Conservation (phyloP, 1,140 invertebrate genomes). For the Oncopodura yosiiana region DNA sequence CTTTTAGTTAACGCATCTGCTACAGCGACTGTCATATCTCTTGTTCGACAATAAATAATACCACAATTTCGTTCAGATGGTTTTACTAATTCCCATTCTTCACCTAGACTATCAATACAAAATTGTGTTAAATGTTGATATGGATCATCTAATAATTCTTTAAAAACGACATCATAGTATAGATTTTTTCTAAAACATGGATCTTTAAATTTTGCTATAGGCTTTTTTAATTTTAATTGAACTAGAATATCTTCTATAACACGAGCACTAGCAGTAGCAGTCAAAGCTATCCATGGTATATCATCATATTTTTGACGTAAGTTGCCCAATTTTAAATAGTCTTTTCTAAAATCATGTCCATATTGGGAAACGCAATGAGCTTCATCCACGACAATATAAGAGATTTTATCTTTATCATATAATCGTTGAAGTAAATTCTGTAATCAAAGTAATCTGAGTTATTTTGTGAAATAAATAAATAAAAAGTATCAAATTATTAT, state of each 20-base stretch:
- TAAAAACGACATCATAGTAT: slow-evolving; percentile 63
- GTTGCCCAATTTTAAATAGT: slow-evolving; percentile 78
- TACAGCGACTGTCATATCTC: slow-evolving; percentile 55
- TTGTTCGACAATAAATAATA: slow-evolving; percentile 58
- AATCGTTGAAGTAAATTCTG: slow-evolving; percentile 42
- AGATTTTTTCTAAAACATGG: slow-evolving; percentile 58
- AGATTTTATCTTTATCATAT: slow-evolving; percentile 45
- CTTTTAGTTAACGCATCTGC: slow-evolving; percentile 46
- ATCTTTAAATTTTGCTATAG: slow-evolving; percentile 49
- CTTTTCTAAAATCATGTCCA: slow-evolving; percentile 94
- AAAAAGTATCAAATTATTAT: neutral
- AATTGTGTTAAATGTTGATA: slow-evolving; percentile 64
- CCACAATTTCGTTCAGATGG: slow-evolving; percentile 57
- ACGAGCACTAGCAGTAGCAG: slow-evolving; percentile 67
- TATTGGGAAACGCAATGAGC: slow-evolving; percentile 96
- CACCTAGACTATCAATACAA: slow-evolving; percentile 43
- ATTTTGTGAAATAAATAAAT: slow-evolving; percentile 1
- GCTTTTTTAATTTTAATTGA: slow-evolving; percentile 46
- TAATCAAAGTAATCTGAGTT: slow-evolving; percentile 15
- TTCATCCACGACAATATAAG: slow-evolving; percentile 75
- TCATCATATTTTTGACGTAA: slow-evolving; percentile 57
- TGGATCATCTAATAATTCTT: slow-evolving; percentile 66
- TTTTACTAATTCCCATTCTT: slow-evolving; percentile 38
- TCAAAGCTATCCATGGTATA: slow-evolving; percentile 80
- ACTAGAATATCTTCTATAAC: slow-evolving; percentile 51